A percentile compares a stretch with the other conserved stretches of the same genome.
Evolutionary conservation across 2,113 vertebrate species (phyloP).

Genomic region (Cacatua alba): DNA sequence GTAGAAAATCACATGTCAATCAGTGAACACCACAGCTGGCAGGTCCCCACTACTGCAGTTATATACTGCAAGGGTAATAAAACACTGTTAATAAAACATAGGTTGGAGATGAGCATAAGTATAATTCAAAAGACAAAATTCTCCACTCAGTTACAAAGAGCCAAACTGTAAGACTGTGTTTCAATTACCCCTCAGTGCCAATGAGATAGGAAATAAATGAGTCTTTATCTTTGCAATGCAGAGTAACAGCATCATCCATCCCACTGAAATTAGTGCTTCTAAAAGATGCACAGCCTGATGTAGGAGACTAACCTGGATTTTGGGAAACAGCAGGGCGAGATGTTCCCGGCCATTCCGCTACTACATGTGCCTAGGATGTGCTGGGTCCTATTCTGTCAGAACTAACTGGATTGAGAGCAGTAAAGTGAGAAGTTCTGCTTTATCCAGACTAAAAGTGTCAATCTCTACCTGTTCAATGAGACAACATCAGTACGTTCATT

Average conservation of each 20-base stretch:
- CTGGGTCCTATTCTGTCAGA: not conserved
- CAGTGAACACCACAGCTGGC: not conserved
- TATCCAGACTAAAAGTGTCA: not conserved
- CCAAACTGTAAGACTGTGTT: not conserved
- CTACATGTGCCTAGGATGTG: accelerated
- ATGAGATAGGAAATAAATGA: not conserved
- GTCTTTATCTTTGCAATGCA: not conserved
- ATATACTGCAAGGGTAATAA: not conserved
- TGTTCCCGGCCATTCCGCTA: not conserved
- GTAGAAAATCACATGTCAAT: not conserved
- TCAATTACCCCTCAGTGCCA: not conserved
- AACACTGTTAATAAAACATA: not conserved
- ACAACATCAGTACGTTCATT: not conserved
- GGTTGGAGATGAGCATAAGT: not conserved
- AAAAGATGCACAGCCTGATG: not conserved
- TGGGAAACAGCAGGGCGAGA: not conserved
- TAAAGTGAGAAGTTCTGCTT: not conserved
- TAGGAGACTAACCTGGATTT: not conserved
- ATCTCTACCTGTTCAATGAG: not conserved
- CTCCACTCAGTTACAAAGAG: not conserved
- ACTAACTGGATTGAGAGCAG: not conserved
- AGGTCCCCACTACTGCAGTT: not conserved
- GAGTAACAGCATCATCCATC: not conserved
- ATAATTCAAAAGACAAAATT: not conserved
- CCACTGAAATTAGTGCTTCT: not conserved